Base-by-base conservation (phyloP, 2,888 invertebrate genomes). In the Oscheius sp. region DNA sequence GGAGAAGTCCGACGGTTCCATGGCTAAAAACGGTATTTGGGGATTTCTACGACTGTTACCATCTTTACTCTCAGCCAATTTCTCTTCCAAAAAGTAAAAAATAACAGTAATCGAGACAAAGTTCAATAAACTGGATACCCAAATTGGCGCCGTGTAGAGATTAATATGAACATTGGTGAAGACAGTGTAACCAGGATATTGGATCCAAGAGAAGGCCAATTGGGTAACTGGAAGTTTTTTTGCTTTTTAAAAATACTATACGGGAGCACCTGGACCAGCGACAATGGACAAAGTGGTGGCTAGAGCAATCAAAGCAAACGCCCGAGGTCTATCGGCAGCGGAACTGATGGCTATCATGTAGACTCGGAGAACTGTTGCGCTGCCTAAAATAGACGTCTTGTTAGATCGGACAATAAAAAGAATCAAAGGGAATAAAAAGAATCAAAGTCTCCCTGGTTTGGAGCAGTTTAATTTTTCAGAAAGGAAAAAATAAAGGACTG, bases 121-220 rank as follows among this genome's bases (percentile, higher is more conserved):
- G 68, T 80, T 82, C 59, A 76, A 74, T 16, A 55, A 21, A 9
- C 76, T 72, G n/a, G 79, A 78, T 18, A 82, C 73, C 78, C 79
- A 80, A 21, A 81, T 69, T 3, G 80, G 79, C 2, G 82, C 80
- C 9, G 78, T 76, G 72, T 76, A 82, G n/a, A 82, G 71, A 69
- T 81, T 78, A 74, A 81, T 78, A 27, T 74, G 68, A 12, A 81
- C 43, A 35, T 75, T 75, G 49, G 58, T 68, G 35, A 64, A n/a
- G 16, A 78, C 12, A 16, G 76, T 73, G 43, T 64, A 74, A 0
- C 81, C 81, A 2, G 79, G 79, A 29, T 81, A 81, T 1, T 59
- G 21, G 25, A 79, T 78, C 7, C 69, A 49, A 9, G 78, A 72
- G 58, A 81, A 81, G 6, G 59, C 49, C 0, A 79, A 72, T 69